Percentiles rank a stretch among this genome's conserved stretches.
These are phyloP conservation scores for Rhimphoctona megacephalus DNA, from an alignment of 2,888 invertebrate species.

Conservation along the genomic window DNA sequence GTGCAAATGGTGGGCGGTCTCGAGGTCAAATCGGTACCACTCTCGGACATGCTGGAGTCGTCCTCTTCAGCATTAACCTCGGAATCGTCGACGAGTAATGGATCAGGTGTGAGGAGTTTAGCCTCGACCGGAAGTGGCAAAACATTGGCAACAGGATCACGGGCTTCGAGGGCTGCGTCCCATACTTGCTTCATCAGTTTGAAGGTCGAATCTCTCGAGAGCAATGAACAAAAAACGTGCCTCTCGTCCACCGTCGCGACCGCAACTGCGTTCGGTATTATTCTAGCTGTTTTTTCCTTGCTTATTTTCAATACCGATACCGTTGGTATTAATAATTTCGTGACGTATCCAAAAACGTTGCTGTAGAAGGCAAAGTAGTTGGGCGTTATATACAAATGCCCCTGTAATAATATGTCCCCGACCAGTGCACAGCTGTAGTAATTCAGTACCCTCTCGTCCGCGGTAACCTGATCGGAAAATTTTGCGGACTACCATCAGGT, in stretches of 20 bases:
- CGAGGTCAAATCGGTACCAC: conserved; percentile 83
- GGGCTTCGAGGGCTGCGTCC: conserved; percentile 87
- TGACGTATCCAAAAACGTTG: conserved; percentile 97
- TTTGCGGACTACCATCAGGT: conserved; percentile 78
- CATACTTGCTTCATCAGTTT: conserved; percentile 95
- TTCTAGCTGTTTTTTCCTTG: conserved; percentile 96
- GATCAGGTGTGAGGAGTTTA: conserved; percentile 77
- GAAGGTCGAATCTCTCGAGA: conserved; percentile 95
- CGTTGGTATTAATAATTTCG: conserved; percentile 96
- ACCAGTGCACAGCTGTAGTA: conserved; percentile 97
- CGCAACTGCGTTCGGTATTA: conserved; percentile 97
- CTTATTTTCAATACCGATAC: conserved; percentile 94
- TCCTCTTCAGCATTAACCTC: conserved; percentile 83
- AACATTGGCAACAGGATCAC: conserved; percentile 83
- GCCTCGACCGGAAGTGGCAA: conserved; percentile 79
- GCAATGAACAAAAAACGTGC: conserved; percentile 95
- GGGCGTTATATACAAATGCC: conserved; percentile 96
- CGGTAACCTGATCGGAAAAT: conserved; percentile 87
- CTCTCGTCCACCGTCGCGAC: conserved; percentile 93
- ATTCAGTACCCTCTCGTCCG: conserved; percentile 94
- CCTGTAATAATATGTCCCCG: conserved; percentile 96
- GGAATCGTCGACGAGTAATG: conserved; percentile 80
- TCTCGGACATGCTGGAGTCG: conserved; percentile 84
- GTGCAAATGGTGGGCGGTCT: conserved; percentile 82
- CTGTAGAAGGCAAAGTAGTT: conserved; percentile 98